Base-by-base conservation (phyloP, 2,113 vertebrate species). In the Takifugu bimaculatus region DNA sequence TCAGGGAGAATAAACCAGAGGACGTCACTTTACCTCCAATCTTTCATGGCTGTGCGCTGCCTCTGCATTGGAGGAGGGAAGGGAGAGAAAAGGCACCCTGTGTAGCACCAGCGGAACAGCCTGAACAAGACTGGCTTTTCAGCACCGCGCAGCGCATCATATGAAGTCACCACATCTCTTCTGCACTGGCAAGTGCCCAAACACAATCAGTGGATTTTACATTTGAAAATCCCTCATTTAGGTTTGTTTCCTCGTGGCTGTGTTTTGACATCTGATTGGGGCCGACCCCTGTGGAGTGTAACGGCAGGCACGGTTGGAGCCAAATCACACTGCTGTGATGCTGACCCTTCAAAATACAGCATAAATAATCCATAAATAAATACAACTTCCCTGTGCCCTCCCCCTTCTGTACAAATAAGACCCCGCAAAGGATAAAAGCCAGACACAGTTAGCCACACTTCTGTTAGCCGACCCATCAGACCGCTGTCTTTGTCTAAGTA, bases 1-100 rank as follows among this genome's bases (percentile, higher is more conserved):
- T 89, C 89, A 85, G 82, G 83, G 86, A 81, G 84, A 86, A 88
- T 89, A 86, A 90, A 89, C 82, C 57, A 50, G 82, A 86, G 78
- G 83, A 88, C 66, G 77, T 86, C 81, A 84, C 84, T 84, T 89
- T 85, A 83, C 83, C 82, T 90, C 84, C 85, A 81, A 80, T 88
- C 84, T 84, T 80, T 84, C 72, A 68, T 77, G 85, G 82, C 83
- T 86, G 79, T 80, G 79, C 68, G 72, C 74, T 80, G 84, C 79
- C 70, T 82, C 77, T 81, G 85, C 81, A 82, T 78, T 65, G 68
- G 66, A 70, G 72, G 67, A 82, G 60, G 65, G 68, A 60, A 63
- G 69, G 60, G 53, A 44, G 48, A 49, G 48, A n/a, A 53, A 70
- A 59, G 51, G 60, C n/a, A 39, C 29, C 50, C 63, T 49, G 68